Evolutionary conservation across 2,113 vertebrate species (phyloP).

Genomic region (Sitta europaea): DNA sequence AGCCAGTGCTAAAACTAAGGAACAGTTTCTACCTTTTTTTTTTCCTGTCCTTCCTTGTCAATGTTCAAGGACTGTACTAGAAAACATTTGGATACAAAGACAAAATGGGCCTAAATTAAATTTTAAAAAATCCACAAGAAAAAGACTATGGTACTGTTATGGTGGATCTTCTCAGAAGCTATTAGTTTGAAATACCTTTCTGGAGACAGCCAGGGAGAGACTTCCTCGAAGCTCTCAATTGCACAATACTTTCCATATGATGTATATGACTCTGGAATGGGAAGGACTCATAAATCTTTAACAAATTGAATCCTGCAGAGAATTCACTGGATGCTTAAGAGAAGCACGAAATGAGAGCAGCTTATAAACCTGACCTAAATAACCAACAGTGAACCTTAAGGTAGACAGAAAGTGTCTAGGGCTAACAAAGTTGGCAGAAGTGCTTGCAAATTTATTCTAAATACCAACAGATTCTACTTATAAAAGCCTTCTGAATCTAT

Average conservation of each 20-base stretch:
- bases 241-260: slow-evolving; percentile 29
- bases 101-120: background rate
- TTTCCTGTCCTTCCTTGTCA: background rate
- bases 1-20: background rate
- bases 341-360: background rate
- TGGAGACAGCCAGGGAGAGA: background rate
- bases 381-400: background rate
- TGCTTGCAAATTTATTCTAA: background rate
- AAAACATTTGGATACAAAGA: background rate
- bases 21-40: background rate
- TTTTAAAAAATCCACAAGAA: background rate
- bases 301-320: slow-evolving; percentile 1
- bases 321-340: background rate
- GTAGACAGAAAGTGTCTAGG: background rate
- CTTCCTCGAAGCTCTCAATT: background rate
- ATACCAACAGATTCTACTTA: background rate
- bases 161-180: background rate
- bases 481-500: background rate
- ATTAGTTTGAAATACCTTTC: background rate
- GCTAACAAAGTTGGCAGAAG: background rate
- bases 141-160: background rate
- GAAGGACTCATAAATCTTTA: slow-evolving; percentile 36
- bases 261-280: background rate
- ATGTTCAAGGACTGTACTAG: background rate
- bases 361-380: slow-evolving; percentile 19